Percentiles rank a stretch among this genome's conserved stretches.
Conservation (phyloP, 2,888 invertebrate genomes). For the Drosophila multiciliata region DNA sequence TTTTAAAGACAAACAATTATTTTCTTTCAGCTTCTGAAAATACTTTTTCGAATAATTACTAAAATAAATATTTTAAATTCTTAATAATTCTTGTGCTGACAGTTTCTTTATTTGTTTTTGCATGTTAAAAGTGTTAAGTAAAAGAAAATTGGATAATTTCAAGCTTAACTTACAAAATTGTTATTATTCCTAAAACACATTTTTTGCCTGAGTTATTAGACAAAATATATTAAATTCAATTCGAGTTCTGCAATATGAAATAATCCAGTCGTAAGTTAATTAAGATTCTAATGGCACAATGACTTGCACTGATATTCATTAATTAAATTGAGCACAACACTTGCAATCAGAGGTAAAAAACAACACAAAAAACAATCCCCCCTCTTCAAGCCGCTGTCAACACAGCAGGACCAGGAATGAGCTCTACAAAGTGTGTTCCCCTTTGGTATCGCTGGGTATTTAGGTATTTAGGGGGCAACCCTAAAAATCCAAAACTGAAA, state of each 20-base stretch:
- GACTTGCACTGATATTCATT: conserved; percentile 13
- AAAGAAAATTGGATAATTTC: not conserved
- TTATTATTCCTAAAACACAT: not conserved
- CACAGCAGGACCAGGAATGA: conserved; percentile 64
- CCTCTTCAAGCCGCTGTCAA: conserved; percentile 9
- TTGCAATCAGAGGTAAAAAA: conserved; percentile 37
- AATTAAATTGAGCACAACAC: conserved; percentile 43
- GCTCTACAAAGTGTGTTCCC: conserved; percentile 32
- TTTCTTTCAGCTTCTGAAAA: too few relatives aligned
- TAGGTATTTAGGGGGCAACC: conserved; percentile 47
- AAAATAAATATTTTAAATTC: not conserved
- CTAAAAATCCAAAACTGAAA: conserved; percentile 8
- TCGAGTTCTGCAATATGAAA: not conserved
- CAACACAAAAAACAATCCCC: not conserved
- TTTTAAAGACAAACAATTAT: too few relatives aligned
- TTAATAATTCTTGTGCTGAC: not conserved
- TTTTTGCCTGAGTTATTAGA: not conserved
- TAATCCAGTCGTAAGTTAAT: not conserved
- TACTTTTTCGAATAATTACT: not conserved
- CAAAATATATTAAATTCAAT: not conserved
- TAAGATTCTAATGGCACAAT: not conserved
- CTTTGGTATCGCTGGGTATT: conserved; percentile 18
- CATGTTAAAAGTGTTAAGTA: not conserved
- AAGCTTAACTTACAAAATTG: not conserved
- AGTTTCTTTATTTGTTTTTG: not conserved